Conservation (phyloP, 2,888 invertebrate genomes). For the Apamea anceps region DNA sequence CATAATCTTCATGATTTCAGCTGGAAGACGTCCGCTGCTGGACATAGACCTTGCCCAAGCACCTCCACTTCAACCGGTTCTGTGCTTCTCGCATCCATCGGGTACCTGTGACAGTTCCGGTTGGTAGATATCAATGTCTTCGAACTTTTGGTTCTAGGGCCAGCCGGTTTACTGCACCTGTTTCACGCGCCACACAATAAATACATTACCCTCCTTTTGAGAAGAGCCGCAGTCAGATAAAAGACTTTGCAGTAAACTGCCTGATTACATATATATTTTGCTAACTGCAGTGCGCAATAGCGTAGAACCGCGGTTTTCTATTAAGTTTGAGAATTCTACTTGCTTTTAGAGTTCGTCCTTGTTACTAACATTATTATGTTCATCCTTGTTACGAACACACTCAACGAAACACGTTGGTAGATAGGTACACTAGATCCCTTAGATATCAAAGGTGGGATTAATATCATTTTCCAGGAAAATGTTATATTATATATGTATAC, state of each 20-base stretch:
- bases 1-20: too few relatives aligned
- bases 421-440: background rate
- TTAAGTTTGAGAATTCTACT: background rate
- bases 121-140: too few relatives aligned
- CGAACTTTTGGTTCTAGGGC: too few relatives aligned
- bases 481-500: too few relatives aligned
- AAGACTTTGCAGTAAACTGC: background rate
- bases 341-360: background rate
- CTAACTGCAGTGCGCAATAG: background rate
- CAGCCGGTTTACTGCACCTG: too few relatives aligned
- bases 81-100: too few relatives aligned
- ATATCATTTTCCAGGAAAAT: constrained; percentile 19
- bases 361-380: background rate
- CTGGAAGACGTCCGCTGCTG: too few relatives aligned
- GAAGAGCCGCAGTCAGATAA: background rate
- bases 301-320: too few relatives aligned
- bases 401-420: background rate
- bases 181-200: background rate
- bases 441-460: constrained; percentile 1
- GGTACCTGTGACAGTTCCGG: too few relatives aligned
- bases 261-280: background rate
- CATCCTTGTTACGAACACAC: background rate
- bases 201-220: background rate
- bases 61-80: too few relatives aligned
- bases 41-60: too few relatives aligned